Evolutionary conservation across 1,140 invertebrate genomes (phyloP).

Genomic region (Rhagoletis zephyria): DNA sequence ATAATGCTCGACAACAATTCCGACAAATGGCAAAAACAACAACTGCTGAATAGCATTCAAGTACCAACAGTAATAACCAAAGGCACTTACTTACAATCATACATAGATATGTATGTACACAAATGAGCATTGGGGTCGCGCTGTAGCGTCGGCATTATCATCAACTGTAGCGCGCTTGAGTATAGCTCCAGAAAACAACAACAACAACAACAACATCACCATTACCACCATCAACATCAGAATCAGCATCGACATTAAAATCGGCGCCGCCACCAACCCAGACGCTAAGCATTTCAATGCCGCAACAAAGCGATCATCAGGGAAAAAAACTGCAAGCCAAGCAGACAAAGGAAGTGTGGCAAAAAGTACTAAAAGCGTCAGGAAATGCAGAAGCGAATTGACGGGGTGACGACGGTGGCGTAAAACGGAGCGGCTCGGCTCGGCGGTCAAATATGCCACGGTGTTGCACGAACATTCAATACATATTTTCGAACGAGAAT

Average conservation of each 20-base stretch:
- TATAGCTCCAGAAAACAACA: constrained; percentile 5
- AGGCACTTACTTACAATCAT: not conserved
- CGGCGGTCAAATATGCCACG: constrained; percentile 47
- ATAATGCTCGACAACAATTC: not conserved
- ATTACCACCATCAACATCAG: not conserved
- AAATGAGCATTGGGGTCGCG: not conserved
- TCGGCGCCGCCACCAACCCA: constrained; percentile 61
- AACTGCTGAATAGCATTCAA: not conserved
- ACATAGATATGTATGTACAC: not conserved
- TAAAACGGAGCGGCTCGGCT: constrained; percentile 60
- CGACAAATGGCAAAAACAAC: constrained; percentile 7
- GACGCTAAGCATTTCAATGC: constrained; percentile 70
- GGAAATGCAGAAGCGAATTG: constrained; percentile 51
- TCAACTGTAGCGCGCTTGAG: not conserved
- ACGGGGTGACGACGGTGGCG: constrained; percentile 64
- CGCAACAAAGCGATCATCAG: constrained; percentile 69
- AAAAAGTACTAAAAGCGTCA: constrained; percentile 42
- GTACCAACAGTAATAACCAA: not conserved
- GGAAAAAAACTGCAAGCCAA: constrained; percentile 52
- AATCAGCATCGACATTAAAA: constrained; percentile 5
- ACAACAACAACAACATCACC: constrained; percentile 1
- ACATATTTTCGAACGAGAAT: not conserved
- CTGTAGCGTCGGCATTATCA: not conserved
- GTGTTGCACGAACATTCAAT: constrained; percentile 34
- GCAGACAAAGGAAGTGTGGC: constrained; percentile 57